phyloP scores from a whole-genome alignment of 2,113 vertebrate species.

The Malurus elegans region DNA sequence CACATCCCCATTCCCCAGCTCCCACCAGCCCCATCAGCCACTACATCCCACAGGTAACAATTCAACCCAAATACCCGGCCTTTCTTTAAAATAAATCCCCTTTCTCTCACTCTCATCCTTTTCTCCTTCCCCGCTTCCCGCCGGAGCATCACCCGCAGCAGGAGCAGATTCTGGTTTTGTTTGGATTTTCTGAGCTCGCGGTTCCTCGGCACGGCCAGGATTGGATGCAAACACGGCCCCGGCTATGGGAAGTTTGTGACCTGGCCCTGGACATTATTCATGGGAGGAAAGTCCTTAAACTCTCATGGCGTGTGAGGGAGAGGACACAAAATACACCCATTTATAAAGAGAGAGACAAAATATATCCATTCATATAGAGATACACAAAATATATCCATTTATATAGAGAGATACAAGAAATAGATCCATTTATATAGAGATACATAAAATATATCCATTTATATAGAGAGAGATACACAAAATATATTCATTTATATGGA shows the following conservation, averaged over 20 bases:
- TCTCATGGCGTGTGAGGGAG: background rate
- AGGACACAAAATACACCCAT: accelerated
- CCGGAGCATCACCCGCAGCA: accelerated
- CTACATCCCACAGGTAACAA: background rate
- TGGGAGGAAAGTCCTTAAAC: background rate
- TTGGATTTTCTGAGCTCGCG: background rate
- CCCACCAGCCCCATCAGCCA: background rate
- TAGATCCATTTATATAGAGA: too few species aligned
- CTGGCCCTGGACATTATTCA: constrained; percentile 1
- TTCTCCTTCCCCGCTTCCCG: accelerated
- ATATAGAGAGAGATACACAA: too few species aligned
- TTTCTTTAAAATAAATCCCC: accelerated
- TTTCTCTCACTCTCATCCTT: accelerated
- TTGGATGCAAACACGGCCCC: background rate
- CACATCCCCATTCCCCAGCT: accelerated
- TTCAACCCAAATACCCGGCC: accelerated
- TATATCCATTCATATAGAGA: too few species aligned
- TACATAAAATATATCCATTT: too few species aligned
- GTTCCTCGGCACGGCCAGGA: background rate
- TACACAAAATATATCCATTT: too few species aligned
- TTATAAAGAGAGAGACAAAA: too few species aligned
- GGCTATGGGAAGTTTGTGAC: constrained; percentile 8
- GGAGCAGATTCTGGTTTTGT: background rate
- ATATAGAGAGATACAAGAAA: too few species aligned
- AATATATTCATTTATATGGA: too few species aligned